Conservation (phyloP, 2,888 invertebrate species). For the Pycnomerus fuliginosus region DNA sequence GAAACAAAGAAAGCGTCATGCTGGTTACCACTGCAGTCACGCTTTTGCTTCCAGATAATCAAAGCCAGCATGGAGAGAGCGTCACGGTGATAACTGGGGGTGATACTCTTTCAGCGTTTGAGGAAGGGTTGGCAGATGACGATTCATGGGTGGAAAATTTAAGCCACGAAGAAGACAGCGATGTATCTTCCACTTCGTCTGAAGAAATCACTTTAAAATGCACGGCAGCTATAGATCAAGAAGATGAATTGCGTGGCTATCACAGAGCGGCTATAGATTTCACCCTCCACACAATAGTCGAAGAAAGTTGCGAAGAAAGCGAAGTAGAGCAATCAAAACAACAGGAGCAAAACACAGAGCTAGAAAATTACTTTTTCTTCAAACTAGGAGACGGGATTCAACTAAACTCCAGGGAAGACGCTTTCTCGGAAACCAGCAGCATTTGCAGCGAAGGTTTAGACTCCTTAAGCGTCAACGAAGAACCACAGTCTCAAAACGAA, state of each 20-base stretch:
- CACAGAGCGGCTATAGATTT: conserved; percentile 83
- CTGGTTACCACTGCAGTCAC: conserved; percentile 30
- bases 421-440: conserved; percentile 79
- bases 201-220: conserved; percentile 62
- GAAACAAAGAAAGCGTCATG: conserved; percentile 31
- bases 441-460: conserved; percentile 83
- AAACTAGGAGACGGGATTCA: conserved; percentile 73
- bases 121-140: conserved; percentile 86
- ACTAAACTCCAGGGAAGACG: conserved; percentile 60
- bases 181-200: conserved; percentile 66
- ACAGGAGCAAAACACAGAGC: conserved; percentile 75
- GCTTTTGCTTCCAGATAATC: conserved; percentile 39
- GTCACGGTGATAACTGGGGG: conserved; percentile 70
- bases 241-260: conserved; percentile 81
- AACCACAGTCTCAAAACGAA: conserved; percentile 42
- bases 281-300: conserved; percentile 88
- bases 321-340: conserved; percentile 71
- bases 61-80: conserved; percentile 51
- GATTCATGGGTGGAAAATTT: conserved; percentile 91
- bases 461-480: conserved; percentile 64
- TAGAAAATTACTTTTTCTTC: conserved; percentile 90
- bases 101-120: conserved; percentile 71
- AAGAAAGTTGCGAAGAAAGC: conserved; percentile 93
- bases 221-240: conserved; percentile 64
- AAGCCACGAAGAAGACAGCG: conserved; percentile 72